phyloP scores from a whole-genome alignment of 1,140 invertebrate genomes.

The Coelopa frigida region DNA sequence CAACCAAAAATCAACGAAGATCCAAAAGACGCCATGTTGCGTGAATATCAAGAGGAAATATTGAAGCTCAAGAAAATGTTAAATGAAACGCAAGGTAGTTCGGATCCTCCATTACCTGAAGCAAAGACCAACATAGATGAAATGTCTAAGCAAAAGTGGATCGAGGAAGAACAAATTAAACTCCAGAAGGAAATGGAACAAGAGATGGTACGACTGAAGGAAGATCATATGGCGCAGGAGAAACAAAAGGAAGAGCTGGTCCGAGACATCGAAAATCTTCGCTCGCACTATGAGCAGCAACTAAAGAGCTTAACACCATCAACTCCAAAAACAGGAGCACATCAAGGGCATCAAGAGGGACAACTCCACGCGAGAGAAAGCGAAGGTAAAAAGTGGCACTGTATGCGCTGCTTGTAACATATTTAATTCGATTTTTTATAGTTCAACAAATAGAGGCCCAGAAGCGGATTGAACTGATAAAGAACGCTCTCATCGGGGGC shows the following conservation, averaged over 20 bases:
- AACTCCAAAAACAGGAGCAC: too few species aligned
- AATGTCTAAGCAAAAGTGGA: too few species aligned
- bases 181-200: slow-evolving; percentile 38
- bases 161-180: too few species aligned
- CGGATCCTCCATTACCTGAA: too few species aligned
- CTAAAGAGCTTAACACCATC: slow-evolving; percentile 4
- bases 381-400: too few species aligned
- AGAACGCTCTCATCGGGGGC: slow-evolving; percentile 71
- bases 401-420: too few species aligned
- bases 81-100: too few species aligned
- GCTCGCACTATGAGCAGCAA: slow-evolving; percentile 13
- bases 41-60: slow-evolving; percentile 84
- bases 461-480: slow-evolving; percentile 58
- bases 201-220: slow-evolving; percentile 46
- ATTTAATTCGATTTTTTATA: too few species aligned
- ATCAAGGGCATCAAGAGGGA: too few species aligned
- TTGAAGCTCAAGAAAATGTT: slow-evolving; percentile 65
- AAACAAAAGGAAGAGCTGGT: too few species aligned
- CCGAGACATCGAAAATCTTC: slow-evolving; percentile 41
- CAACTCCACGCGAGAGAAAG: too few species aligned
- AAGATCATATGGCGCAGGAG: slow-evolving; percentile 46
- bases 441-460: slow-evolving; percentile 43
- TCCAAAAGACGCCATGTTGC: slow-evolving; percentile 82
- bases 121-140: too few species aligned
- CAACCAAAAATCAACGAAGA: slow-evolving; percentile 89